These are phyloP conservation scores for Grapholita molesta DNA, from an alignment of 1,140 invertebrate species.

Conservation along the genomic window DNA sequence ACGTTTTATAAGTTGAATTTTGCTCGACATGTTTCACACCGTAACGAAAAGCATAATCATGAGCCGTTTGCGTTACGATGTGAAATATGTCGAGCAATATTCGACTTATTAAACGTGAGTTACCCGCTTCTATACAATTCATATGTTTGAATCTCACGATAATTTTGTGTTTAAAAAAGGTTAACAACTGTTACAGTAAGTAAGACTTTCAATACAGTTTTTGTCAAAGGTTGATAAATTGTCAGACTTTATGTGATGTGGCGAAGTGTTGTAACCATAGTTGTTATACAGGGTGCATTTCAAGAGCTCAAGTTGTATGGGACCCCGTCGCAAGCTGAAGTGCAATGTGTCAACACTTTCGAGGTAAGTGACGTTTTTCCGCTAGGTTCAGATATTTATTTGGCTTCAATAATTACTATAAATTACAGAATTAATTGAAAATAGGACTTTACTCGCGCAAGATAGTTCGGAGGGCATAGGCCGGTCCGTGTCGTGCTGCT, in stretches of 20 bases:
- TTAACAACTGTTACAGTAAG: not conserved
- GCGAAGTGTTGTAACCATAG: conserved; percentile 49
- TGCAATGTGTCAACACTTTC: conserved; percentile 82
- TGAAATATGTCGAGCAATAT: too few relatives aligned
- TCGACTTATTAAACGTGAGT: too few relatives aligned
- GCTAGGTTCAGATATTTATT: not conserved
- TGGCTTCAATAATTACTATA: not conserved
- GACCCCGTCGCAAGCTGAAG: conserved; percentile 82
- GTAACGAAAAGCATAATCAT: too few relatives aligned
- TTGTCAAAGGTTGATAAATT: conserved; percentile 39
- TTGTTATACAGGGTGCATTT: conserved; percentile 84
- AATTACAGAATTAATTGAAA: not conserved
- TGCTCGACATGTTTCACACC: too few relatives aligned
- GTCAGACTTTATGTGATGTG: conserved; percentile 47
- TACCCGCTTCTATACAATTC: too few relatives aligned
- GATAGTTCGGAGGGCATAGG: too few relatives aligned
- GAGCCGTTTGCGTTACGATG: too few relatives aligned
- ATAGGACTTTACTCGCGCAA: too few relatives aligned
- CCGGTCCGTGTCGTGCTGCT: too few relatives aligned
- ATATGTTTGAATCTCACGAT: too few relatives aligned
- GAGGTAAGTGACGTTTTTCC: conserved; percentile 65
- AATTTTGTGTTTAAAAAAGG: too few relatives aligned
- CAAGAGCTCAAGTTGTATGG: conserved; percentile 86
- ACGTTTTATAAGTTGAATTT: too few relatives aligned
- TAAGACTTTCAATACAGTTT: not conserved